Percentiles rank a stretch among this genome's conserved stretches.
Evolutionary conservation across 2,113 vertebrate species (phyloP).

Genomic region (Sclerurus mexicanus): DNA sequence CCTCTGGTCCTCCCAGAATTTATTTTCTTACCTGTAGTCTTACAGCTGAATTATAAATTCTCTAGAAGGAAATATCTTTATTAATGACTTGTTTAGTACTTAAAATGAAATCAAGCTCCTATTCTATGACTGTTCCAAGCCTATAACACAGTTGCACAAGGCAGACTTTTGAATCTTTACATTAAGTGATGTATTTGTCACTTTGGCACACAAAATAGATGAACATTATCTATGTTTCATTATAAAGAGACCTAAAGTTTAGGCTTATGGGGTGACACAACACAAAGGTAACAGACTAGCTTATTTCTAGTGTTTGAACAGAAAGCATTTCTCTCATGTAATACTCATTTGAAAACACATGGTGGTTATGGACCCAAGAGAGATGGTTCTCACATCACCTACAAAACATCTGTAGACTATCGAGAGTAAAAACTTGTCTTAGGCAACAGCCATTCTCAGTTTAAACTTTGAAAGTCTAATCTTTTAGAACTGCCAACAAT

Average conservation of each 20-base stretch:
- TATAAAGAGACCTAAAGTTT: not conserved
- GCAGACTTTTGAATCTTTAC: not conserved
- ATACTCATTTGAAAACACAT: not conserved
- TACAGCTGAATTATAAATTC: not conserved
- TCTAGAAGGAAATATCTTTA: not conserved
- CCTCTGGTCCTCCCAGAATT: not conserved
- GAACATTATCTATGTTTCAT: not conserved
- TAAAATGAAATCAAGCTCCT: not conserved
- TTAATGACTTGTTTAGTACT: not conserved
- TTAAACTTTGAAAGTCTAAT: not conserved
- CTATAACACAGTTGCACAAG: not conserved
- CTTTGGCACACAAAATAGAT: not conserved
- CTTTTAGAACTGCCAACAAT: not conserved
- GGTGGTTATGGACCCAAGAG: not conserved
- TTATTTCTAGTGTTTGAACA: not conserved
- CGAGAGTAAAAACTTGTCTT: not conserved
- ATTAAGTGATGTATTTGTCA: not conserved
- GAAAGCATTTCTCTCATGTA: not conserved
- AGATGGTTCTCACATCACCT: not conserved
- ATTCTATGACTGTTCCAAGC: not conserved
- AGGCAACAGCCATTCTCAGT: not conserved
- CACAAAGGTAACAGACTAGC: not conserved
- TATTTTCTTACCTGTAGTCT: not conserved
- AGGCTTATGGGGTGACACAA: not conserved
- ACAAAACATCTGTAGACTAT: not conserved